Evolutionary conservation across 2,113 vertebrate genomes (phyloP).

Genomic region (Synchiropus splendidus): DNA sequence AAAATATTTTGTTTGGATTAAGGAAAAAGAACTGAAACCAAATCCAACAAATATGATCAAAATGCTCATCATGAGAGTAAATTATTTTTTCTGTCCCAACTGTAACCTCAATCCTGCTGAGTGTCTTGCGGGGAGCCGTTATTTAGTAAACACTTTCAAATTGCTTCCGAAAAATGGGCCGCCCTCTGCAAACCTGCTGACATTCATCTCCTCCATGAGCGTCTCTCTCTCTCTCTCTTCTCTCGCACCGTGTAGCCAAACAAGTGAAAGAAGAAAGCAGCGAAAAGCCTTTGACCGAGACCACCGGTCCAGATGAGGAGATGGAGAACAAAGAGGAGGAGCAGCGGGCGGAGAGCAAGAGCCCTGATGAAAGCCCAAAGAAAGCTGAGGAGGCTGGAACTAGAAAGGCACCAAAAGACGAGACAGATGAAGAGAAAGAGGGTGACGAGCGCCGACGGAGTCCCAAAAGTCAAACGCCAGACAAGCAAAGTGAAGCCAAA

Average conservation of each 20-base stretch:
- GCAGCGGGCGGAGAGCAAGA: constrained; percentile 10
- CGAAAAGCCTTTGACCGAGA: constrained; percentile 27
- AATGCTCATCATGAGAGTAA: too few species aligned
- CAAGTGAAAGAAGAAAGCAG: constrained; percentile 30
- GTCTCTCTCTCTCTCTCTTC: constrained; percentile 21
- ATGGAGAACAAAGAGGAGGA: constrained; percentile 14
- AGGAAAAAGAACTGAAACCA: too few species aligned
- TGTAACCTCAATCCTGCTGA: too few species aligned
- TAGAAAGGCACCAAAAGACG: constrained; percentile 22
- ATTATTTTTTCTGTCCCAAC: too few species aligned
- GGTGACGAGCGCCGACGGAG: neutral
- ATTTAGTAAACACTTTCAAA: too few species aligned
- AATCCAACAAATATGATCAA: too few species aligned
- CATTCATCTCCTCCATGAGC: constrained; percentile 28
- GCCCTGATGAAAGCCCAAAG: constrained; percentile 23
- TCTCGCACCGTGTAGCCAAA: constrained; percentile 42
- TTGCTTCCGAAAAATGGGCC: constrained; percentile 2
- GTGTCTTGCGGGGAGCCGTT: too few species aligned
- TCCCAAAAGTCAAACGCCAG: constrained; percentile 16
- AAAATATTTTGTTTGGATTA: too few species aligned
- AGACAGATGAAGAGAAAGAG: constrained; percentile 34
- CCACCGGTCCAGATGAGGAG: constrained; percentile 25
- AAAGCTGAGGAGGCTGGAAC: constrained; percentile 29
- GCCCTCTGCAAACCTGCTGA: constrained; percentile 17
- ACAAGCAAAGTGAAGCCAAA: constrained; percentile 44